Conservation (phyloP, 2,888 invertebrate genomes). For the Polydrusus tereticollis region DNA sequence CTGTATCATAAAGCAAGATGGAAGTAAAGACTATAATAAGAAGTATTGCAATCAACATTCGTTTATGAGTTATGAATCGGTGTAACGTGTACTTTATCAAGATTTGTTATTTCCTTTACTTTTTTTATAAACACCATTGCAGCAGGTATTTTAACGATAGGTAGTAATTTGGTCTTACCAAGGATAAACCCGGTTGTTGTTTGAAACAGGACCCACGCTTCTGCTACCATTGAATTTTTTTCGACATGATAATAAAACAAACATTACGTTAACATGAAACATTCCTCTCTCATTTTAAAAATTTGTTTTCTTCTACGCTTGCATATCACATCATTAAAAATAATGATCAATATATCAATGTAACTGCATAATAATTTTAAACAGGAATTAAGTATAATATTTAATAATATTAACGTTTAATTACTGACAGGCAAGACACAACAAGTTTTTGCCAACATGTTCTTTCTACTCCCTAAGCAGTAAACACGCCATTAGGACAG, state of each 20-base stretch:
- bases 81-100: conserved; percentile 18
- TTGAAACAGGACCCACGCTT: neutral
- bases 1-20: neutral
- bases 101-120: conserved; percentile 14
- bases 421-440: too few species aligned
- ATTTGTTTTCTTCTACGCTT: neutral
- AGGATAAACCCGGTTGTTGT: neutral
- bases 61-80: conserved; percentile 20
- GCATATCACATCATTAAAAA: neutral
- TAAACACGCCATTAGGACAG: too few species aligned
- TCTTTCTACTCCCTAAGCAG: too few species aligned
- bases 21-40: neutral
- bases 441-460: too few species aligned
- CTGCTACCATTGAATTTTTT: neutral
- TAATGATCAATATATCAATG: neutral
- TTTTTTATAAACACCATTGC: neutral
- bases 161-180: neutral
- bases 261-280: neutral
- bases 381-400: too few species aligned
- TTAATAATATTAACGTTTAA: too few species aligned
- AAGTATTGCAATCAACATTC: conserved; percentile 30
- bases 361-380: too few species aligned
- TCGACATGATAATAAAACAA: too few species aligned
- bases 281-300: neutral
- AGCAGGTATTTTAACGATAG: neutral